phyloP scores from a whole-genome alignment of 1,140 invertebrate species.

The Daktulosphaira vitifoliae region DNA sequence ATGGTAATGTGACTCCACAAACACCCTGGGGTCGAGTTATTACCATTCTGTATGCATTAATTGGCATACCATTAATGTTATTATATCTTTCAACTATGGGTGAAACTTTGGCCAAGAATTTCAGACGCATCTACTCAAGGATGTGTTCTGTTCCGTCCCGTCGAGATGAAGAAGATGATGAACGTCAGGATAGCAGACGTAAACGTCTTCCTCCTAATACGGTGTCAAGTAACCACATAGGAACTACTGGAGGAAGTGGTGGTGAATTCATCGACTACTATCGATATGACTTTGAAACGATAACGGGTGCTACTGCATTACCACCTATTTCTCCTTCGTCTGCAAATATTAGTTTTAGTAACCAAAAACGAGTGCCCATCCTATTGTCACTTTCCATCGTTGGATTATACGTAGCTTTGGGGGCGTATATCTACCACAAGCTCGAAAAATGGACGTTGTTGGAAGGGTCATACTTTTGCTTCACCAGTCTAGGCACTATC shows the following conservation, averaged over 20 bases:
- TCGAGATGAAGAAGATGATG: constrained; percentile 6
- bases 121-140: constrained; percentile 42
- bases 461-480: constrained; percentile 91
- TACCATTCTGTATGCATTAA: constrained; percentile 77
- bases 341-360: not conserved
- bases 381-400: constrained; percentile 54
- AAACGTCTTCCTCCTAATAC: constrained; percentile 38
- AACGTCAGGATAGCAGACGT: constrained; percentile 7
- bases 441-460: constrained; percentile 82
- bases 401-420: constrained; percentile 78
- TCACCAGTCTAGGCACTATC: constrained; percentile 81
- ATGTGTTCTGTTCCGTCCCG: constrained; percentile 28
- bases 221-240: constrained; percentile 43
- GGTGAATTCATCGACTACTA: not conserved
- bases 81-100: constrained; percentile 79
- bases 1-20: constrained; percentile 82
- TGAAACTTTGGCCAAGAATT: constrained; percentile 53
- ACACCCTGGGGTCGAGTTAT: constrained; percentile 76
- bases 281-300: constrained; percentile 21
- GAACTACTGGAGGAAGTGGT: constrained; percentile 35
- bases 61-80: constrained; percentile 84
- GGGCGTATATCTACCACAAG: constrained; percentile 82
- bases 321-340: not conserved
- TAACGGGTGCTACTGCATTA: not conserved
- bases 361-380: constrained; percentile 41